Evolutionary conservation across 2,113 vertebrate species (phyloP).

Genomic region (Suncus etruscus): DNA sequence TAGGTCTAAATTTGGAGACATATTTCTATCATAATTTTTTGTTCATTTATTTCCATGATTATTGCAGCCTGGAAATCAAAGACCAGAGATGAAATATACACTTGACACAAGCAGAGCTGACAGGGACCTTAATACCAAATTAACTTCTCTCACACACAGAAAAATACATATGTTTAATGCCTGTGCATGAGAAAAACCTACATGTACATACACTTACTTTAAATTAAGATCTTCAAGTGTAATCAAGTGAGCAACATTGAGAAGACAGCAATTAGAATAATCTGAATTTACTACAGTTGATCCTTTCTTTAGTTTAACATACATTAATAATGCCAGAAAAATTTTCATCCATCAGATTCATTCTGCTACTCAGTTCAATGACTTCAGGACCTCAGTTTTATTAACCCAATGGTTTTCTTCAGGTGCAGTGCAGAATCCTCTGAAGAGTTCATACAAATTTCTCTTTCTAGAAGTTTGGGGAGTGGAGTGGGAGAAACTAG

Average conservation of each 20-base stretch:
- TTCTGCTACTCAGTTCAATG: background rate
- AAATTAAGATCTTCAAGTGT: conserved; percentile 7
- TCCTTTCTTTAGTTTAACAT: background rate
- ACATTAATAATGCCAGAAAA: background rate
- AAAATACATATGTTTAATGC: background rate
- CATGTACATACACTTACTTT: too few species aligned
- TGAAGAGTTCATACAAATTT: background rate
- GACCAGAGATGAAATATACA: conserved; percentile 23
- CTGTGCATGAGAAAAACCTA: background rate
- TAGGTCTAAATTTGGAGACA: conserved; percentile 59
- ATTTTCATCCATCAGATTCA: background rate
- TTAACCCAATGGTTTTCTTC: background rate
- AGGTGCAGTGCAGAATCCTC: background rate
- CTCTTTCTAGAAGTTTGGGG: too few species aligned
- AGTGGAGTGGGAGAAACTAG: too few species aligned
- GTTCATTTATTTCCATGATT: conserved; percentile 62
- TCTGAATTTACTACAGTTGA: background rate
- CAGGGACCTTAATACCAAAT: conserved; percentile 44
- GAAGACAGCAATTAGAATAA: background rate
- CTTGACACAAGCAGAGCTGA: conserved; percentile 23
- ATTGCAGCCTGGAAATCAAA: background rate
- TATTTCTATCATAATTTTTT: background rate
- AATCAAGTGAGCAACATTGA: background rate
- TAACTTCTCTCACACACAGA: background rate
- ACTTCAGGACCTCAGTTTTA: background rate